Conservation (phyloP, 1,140 invertebrate genomes). For the Drosophila nigrodunni region DNA sequence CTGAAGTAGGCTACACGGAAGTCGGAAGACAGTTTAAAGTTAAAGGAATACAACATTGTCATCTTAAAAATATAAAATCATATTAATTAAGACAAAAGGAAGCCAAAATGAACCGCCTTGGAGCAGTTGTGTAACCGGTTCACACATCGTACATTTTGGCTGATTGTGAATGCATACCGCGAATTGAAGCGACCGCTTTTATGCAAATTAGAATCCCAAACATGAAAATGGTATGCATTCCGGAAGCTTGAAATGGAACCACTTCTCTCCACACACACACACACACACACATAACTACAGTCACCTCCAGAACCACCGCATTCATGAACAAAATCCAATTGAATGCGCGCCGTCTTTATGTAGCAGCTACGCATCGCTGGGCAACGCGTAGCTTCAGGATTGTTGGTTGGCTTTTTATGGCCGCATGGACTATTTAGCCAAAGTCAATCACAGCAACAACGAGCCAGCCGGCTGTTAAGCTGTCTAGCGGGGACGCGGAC, state of each 20-base stretch:
- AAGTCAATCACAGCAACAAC: constrained; percentile 55
- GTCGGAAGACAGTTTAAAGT: too few relatives aligned
- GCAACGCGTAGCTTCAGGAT: constrained; percentile 12
- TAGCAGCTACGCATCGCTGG: constrained; percentile 26
- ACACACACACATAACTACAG: neutral
- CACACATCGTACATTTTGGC: neutral
- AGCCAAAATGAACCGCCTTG: neutral
- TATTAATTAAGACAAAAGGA: neutral
- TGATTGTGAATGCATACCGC: constrained; percentile 15
- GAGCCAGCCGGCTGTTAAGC: constrained; percentile 1
- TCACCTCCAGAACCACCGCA: neutral
- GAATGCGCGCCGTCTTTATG: constrained; percentile 7
- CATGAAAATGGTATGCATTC: constrained; percentile 22
- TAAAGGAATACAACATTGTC: too few relatives aligned
- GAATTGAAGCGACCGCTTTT: constrained; percentile 14
- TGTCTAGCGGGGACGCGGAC: too few relatives aligned
- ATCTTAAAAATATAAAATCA: too few relatives aligned
- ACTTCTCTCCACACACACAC: constrained; percentile 3
- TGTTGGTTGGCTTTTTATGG: constrained; percentile 25
- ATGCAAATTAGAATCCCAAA: constrained; percentile 21
- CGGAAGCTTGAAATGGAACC: constrained; percentile 33
- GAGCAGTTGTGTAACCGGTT: neutral
- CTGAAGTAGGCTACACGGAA: too few relatives aligned
- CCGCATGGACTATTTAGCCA: constrained; percentile 49
- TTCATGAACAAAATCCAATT: constrained; percentile 6